These are phyloP conservation scores for Scophthalmus maximus DNA, from an alignment of 2,113 vertebrate genomes.

Conservation along the genomic window DNA sequence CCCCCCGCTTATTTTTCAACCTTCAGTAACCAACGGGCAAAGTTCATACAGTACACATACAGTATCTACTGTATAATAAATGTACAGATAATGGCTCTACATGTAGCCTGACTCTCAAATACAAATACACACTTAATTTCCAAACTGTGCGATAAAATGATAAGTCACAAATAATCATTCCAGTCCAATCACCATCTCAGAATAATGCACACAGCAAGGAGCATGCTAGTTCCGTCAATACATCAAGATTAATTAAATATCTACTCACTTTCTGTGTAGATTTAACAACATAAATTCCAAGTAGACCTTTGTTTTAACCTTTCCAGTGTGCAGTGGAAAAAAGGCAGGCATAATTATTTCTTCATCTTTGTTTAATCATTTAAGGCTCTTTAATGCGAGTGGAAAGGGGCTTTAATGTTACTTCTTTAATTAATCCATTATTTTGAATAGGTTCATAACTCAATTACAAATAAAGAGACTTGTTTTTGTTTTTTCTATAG, in stretches of 20 bases:
- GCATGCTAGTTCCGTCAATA: neutral
- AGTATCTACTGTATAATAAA: neutral
- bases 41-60: neutral
- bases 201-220: neutral
- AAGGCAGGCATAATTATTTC: neutral
- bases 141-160: no score
- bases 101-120: no score
- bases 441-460: slow-evolving; percentile 10
- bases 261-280: neutral
- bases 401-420: slow-evolving; percentile 1
- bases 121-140: no score
- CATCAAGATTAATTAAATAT: neutral
- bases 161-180: no score
- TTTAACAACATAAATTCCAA: neutral
- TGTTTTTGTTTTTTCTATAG: slow-evolving; percentile 5
- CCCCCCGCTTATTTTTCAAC: slow-evolving; percentile 22
- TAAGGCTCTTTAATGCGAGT: neutral
- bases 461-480: neutral
- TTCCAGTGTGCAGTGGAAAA: neutral
- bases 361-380: neutral
- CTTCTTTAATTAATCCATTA: slow-evolving; percentile 9
- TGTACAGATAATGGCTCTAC: neutral
- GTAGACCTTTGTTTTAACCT: slow-evolving; percentile 10
- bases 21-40: neutral
- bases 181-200: neutral